phyloP scores from a whole-genome alignment of 2,113 vertebrate genomes.

The Melanerpes aurifrons region DNA sequence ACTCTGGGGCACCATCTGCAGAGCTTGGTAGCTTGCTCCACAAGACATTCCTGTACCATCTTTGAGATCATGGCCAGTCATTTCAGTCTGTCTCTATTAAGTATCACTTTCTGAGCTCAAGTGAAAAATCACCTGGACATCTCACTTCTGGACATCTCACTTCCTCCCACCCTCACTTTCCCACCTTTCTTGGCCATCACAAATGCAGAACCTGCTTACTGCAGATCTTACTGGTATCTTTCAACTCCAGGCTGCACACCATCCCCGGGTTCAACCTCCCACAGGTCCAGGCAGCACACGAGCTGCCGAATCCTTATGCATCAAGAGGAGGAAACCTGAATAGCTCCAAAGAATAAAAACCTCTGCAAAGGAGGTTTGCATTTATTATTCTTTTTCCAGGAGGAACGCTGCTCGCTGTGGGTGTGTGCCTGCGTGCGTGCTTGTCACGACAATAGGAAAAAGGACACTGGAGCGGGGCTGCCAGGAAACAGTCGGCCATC shows the following conservation, averaged over 20 bases:
- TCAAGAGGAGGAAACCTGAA: background rate
- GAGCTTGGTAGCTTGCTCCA: background rate
- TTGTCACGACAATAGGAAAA: constrained; percentile 49
- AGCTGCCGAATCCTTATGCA: background rate
- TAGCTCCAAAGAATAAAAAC: background rate
- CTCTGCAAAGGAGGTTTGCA: background rate
- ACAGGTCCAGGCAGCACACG: background rate
- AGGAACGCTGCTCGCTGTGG: background rate
- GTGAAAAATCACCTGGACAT: background rate
- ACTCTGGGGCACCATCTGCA: background rate
- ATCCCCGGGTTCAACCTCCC: background rate
- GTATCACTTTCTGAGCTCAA: background rate
- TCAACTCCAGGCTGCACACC: background rate
- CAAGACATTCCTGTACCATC: background rate
- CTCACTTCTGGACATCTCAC: fast-evolving
- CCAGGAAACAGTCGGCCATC: constrained; percentile 56
- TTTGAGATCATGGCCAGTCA: background rate
- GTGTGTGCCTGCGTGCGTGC: background rate
- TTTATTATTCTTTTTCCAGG: constrained; percentile 45
- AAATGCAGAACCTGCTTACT: background rate
- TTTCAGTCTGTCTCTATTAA: background rate
- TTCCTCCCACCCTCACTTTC: background rate
- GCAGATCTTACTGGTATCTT: background rate
- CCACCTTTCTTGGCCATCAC: fast-evolving
- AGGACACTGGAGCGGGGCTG: background rate